phyloP scores from a whole-genome alignment of 2,888 invertebrate species.

The Ischnus inquisitorius region DNA sequence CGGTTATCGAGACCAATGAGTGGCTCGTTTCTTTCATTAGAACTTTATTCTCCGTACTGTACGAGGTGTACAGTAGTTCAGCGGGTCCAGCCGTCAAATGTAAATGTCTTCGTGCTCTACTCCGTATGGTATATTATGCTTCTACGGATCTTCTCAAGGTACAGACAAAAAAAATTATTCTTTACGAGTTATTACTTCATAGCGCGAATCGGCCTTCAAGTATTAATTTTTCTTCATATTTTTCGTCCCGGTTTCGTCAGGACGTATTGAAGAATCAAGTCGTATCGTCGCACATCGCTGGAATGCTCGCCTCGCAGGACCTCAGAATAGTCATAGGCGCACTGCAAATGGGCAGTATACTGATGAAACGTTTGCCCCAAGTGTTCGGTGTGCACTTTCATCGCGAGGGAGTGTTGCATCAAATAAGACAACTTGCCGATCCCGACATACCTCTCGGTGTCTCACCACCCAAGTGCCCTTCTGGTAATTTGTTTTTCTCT shows the following conservation, averaged over 20 bases:
- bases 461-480: slow-evolving; percentile 85
- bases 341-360: slow-evolving; percentile 97
- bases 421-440: slow-evolving; percentile 91
- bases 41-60: slow-evolving; percentile 96
- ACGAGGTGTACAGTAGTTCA: slow-evolving; percentile 99
- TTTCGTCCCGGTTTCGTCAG: slow-evolving; percentile 72
- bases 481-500: slow-evolving; percentile 76
- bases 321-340: slow-evolving; percentile 98
- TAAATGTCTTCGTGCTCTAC: slow-evolving; percentile 97
- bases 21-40: slow-evolving; percentile 87
- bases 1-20: slow-evolving; percentile 84
- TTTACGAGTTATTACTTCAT: neutral
- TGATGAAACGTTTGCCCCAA: slow-evolving; percentile 98
- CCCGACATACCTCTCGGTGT: slow-evolving; percentile 88
- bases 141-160: slow-evolving; percentile 93
- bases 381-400: slow-evolving; percentile 98
- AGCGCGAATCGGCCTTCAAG: slow-evolving; percentile 10
- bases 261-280: slow-evolving; percentile 90
- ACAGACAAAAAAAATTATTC: slow-evolving; percentile 35
- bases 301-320: slow-evolving; percentile 99
- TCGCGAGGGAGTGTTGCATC: slow-evolving; percentile 98
- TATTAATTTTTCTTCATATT: neutral
- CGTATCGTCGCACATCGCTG: slow-evolving; percentile 98
- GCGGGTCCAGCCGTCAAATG: slow-evolving; percentile 99
- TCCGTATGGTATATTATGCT: slow-evolving; percentile 98